These are phyloP conservation scores for Thaleichthys pacificus DNA, from an alignment of 2,797 vertebrate genomes.

Conservation along the genomic window DNA sequence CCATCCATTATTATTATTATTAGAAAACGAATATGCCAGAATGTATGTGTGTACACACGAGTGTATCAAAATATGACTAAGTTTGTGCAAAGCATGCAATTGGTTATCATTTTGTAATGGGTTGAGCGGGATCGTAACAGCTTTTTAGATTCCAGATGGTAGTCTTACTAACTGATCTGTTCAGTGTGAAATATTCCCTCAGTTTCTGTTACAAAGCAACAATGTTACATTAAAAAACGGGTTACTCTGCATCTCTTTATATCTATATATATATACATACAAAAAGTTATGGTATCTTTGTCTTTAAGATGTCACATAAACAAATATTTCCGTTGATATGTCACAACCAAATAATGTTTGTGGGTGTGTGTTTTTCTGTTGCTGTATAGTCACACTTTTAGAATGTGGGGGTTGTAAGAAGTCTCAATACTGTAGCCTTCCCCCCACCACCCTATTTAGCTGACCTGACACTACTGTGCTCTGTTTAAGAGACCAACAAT, in stretches of 20 bases:
- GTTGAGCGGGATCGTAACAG: slow-evolving; percentile 25
- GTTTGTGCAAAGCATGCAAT: slow-evolving; percentile 47
- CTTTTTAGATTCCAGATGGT: slow-evolving; percentile 36
- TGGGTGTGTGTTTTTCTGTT: slow-evolving; percentile 72
- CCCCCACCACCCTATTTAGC: slow-evolving; percentile 10
- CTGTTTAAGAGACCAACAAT: slow-evolving; percentile 58
- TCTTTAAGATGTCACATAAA: slow-evolving; percentile 47
- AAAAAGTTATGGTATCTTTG: slow-evolving; percentile 43
- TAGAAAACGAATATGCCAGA: slow-evolving; percentile 37
- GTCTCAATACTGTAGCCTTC: slow-evolving; percentile 17
- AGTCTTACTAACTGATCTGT: slow-evolving; percentile 27
- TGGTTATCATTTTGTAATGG: slow-evolving; percentile 21
- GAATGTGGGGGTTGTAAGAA: slow-evolving; percentile 45
- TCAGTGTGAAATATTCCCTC: slow-evolving; percentile 46
- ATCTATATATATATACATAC: slow-evolving; percentile 42
- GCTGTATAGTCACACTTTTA: slow-evolving; percentile 73
- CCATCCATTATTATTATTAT: slow-evolving; percentile 32
- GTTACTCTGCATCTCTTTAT: slow-evolving; percentile 60
- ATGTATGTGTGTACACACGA: slow-evolving; percentile 38
- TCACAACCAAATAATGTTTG: slow-evolving; percentile 81
- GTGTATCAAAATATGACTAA: slow-evolving; percentile 42
- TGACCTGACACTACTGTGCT: slow-evolving; percentile 57
- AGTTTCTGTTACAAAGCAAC: slow-evolving; percentile 43
- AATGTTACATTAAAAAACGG: slow-evolving; percentile 44
- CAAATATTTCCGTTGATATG: slow-evolving; percentile 65